Evolutionary conservation across 2,113 vertebrate genomes (phyloP), one percentile per base, ranked within the genome.

Genomic region (Anser cygnoides): DNA sequence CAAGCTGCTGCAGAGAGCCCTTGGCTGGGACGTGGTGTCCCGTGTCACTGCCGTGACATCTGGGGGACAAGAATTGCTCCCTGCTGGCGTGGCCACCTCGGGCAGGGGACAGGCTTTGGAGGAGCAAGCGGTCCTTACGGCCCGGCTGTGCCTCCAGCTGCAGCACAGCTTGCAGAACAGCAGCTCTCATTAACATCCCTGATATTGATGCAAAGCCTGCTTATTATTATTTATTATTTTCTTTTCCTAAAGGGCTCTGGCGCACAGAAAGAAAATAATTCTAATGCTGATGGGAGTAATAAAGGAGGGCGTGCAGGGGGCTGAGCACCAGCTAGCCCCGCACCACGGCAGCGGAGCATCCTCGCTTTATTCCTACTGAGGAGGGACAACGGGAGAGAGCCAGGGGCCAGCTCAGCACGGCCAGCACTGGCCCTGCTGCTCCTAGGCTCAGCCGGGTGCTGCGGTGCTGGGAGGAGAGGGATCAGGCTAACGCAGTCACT

Each of bases 401-500:
- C 6, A 9, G 6, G 79, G 54, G 21, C 77, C 79, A 72, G 83
- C 66, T 90, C 37, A n/a, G 78, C 2, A 3, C 17, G n/a, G 73
- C 77, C 35, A 49, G 63, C 65, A 37, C 10, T 3, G 77, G 61
- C 77, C 85, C 57, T 21, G 39, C 19, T 6, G 23, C 54, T 84
- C 84, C 87, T 59, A 62, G 77, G 73, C 5, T 8, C 73, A 37
- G 66, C 9, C 22, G 66, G 23, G 23, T 52, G 50, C 50, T 1
- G 3, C 13, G 2, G 23, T 9, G 75, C 78, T 44, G 0, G 0
- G 0, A 37, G 91, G 55, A n/a, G 59, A 52, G 17, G 19, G 57
- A 52, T 44, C 46, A 46, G n/a, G 15, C 65, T 81, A 65, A 13
- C 2, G 8, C 61, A 35, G 10, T 41, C 79, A 13, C 63, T 5